These are phyloP conservation scores for Drosophila imparisetae DNA, from an alignment of 2,888 invertebrate genomes.

Conservation along the genomic window DNA sequence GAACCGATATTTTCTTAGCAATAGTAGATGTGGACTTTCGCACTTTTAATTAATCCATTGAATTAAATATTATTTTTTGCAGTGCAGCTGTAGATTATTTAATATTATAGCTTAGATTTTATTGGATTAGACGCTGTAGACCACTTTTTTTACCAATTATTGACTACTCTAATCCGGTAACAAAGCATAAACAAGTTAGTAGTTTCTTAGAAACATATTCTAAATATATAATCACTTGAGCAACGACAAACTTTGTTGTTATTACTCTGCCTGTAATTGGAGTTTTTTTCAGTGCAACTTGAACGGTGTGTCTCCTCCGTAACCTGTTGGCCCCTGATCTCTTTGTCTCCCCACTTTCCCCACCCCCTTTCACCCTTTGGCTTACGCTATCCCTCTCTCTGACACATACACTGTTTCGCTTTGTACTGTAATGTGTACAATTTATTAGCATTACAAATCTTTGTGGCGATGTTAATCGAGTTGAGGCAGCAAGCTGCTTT, in stretches of 20 bases:
- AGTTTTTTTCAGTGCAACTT: conserved; percentile 33
- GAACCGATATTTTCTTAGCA: background rate
- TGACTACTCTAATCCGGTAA: conserved; percentile 8
- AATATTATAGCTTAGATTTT: conserved; percentile 18
- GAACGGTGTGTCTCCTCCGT: conserved; percentile 1
- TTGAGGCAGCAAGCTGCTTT: conserved; percentile 49
- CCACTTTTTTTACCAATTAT: conserved; percentile 14
- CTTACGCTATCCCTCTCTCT: background rate
- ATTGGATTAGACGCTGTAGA: conserved; percentile 7
- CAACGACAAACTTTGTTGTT: background rate
- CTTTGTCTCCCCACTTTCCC: background rate
- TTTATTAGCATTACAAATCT: conserved; percentile 79
- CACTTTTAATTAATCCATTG: background rate
- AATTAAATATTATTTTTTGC: conserved; percentile 2
- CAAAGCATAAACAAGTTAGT: conserved; percentile 2
- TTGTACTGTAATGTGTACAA: conserved; percentile 64
- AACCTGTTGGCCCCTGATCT: conserved; percentile 23
- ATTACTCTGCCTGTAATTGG: background rate
- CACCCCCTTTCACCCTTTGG: conserved; percentile 2
- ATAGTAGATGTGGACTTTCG: background rate
- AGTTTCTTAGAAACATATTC: background rate
- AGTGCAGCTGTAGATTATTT: conserved; percentile 8
- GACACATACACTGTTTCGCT: conserved; percentile 16
- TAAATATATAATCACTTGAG: background rate
- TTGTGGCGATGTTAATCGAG: conserved; percentile 68